A percentile compares a stretch with the other conserved stretches of the same genome.
These are phyloP conservation scores for Hyperoplus lanceolatus DNA, from an alignment of 2,797 vertebrate genomes.

Conservation along the genomic window DNA sequence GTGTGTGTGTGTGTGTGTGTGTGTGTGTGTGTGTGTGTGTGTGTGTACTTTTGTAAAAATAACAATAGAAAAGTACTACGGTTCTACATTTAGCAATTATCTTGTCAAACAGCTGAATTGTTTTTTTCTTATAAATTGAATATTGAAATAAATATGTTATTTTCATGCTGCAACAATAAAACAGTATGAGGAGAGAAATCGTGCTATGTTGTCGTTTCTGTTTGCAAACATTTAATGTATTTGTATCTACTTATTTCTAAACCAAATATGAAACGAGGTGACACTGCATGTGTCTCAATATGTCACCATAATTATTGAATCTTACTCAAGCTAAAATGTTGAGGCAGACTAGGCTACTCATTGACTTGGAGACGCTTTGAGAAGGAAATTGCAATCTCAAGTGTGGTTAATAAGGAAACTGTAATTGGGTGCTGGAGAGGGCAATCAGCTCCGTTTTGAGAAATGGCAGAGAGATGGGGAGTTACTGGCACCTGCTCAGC, in stretches of 20 bases:
- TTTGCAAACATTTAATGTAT: slow-evolving; percentile 33
- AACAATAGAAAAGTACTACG: background rate
- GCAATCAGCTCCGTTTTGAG: slow-evolving; percentile 68
- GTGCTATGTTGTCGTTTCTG: background rate
- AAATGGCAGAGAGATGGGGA: slow-evolving; percentile 46
- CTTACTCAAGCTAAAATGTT: slow-evolving; percentile 59
- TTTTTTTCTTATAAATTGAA: background rate
- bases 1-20: no score
- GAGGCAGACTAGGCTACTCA: slow-evolving; percentile 61
- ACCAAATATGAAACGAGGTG: slow-evolving; percentile 60
- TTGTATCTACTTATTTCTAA: slow-evolving; percentile 32
- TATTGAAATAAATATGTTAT: background rate
- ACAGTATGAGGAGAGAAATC: background rate
- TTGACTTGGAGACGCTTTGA: slow-evolving; percentile 71
- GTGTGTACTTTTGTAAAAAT: background rate
- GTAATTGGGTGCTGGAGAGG: slow-evolving; percentile 72
- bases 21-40: background rate
- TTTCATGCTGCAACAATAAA: background rate
- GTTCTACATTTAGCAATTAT: background rate
- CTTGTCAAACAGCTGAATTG: background rate
- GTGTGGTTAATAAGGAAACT: slow-evolving; percentile 74
- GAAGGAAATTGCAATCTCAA: slow-evolving; percentile 77
- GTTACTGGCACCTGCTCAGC: slow-evolving; percentile 52
- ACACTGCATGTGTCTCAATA: slow-evolving; percentile 51
- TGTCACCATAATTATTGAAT: slow-evolving; percentile 78